These are phyloP conservation scores for Prosapia bicincta DNA, from an alignment of 2,888 invertebrate genomes.

Conservation along the genomic window DNA sequence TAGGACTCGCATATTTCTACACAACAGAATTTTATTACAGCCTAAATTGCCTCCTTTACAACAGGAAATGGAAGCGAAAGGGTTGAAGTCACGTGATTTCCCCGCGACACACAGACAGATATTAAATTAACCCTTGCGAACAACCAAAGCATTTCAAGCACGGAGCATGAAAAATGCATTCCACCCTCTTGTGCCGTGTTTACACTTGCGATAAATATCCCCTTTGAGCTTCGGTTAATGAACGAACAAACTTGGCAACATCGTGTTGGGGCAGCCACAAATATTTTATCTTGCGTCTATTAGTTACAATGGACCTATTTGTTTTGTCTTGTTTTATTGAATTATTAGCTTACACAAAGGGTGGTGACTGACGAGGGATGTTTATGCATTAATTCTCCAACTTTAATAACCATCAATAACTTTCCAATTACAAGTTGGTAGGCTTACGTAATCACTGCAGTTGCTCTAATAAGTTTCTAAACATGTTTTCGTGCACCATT, in stretches of 20 bases:
- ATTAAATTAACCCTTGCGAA: not conserved
- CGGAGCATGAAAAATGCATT: not conserved
- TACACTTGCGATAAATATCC: not conserved
- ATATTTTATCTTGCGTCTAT: not conserved
- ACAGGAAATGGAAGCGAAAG: not conserved
- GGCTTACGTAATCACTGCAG: too few relatives aligned
- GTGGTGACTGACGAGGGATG: not conserved
- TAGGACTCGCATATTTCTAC: too few relatives aligned
- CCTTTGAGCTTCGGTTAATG: not conserved
- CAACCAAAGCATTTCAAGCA: not conserved
- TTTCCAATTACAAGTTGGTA: not conserved
- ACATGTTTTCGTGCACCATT: too few relatives aligned
- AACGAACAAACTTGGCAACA: not conserved
- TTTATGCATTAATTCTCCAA: not conserved
- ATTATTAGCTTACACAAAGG: not conserved
- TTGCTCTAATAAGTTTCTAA: too few relatives aligned
- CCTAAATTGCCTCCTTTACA: not conserved
- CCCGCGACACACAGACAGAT: not conserved
- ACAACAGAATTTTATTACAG: not conserved
- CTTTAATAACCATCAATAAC: not conserved
- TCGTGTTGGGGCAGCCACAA: not conserved
- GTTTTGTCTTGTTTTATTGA: not conserved
- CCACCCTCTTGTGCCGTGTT: not conserved
- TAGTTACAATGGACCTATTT: not conserved
- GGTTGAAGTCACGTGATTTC: not conserved